Conservation (phyloP, 64 coral and sea anemone species). For the Montipora sp. region DNA sequence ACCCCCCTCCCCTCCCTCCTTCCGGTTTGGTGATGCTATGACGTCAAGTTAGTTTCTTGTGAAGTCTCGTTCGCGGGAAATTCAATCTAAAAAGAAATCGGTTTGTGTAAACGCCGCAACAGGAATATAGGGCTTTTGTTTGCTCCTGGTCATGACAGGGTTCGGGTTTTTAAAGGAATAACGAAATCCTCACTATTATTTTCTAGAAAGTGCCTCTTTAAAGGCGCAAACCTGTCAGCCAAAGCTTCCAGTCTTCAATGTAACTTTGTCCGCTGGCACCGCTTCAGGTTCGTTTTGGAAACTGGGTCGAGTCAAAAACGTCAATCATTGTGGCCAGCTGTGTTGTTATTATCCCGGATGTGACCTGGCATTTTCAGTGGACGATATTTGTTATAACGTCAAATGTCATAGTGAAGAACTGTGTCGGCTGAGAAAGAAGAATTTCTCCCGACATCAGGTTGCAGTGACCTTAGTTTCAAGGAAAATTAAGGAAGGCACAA, state of each 20-base stretch:
- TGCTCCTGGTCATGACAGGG: neutral
- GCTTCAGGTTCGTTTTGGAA: slow-evolving; percentile 66
- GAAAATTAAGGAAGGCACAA: neutral
- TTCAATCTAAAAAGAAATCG: no score
- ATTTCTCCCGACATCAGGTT: slow-evolving; percentile 24
- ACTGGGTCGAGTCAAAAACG: slow-evolving; percentile 58
- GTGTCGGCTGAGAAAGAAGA: slow-evolving; percentile 41
- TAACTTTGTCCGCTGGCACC: slow-evolving; percentile 68
- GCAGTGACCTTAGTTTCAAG: slow-evolving; percentile 10
- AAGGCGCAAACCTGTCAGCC: slow-evolving; percentile 30
- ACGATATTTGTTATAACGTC: slow-evolving; percentile 75
- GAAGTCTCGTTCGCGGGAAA: no score
- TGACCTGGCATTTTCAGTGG: slow-evolving; percentile 70
- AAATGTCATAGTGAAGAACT: slow-evolving; percentile 70
- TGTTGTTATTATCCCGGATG: slow-evolving; percentile 56
- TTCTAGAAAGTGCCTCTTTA: slow-evolving; percentile 1
- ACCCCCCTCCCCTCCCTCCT: no score
- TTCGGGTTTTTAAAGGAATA: neutral
- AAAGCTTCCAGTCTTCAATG: neutral
- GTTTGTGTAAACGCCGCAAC: no score
- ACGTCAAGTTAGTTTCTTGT: no score
- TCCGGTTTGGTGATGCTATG: no score
- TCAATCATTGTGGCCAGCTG: slow-evolving; percentile 50
- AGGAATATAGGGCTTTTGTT: no score
- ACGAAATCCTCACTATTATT: neutral